These are phyloP conservation scores for Myotis vivesi DNA, from an alignment of 2,797 vertebrate genomes.

Conservation along the genomic window DNA sequence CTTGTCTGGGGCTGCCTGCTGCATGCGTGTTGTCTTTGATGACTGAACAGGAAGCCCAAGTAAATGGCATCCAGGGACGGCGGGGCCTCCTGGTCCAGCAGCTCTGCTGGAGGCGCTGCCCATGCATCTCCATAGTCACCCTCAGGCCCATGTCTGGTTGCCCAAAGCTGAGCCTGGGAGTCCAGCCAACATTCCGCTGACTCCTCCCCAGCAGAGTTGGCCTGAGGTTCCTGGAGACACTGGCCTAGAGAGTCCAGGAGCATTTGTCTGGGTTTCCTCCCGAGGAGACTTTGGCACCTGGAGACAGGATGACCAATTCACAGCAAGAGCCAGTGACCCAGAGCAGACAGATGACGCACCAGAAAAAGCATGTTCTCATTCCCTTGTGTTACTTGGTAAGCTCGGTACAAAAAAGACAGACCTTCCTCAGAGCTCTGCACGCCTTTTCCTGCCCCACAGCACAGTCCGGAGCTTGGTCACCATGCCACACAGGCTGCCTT, in stretches of 20 bases:
- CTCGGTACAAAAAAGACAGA: too few relatives aligned
- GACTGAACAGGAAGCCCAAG: neutral
- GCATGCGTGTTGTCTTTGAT: neutral
- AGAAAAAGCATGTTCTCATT: neutral
- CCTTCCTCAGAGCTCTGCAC: neutral
- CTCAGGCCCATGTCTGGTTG: neutral
- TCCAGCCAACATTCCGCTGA: neutral
- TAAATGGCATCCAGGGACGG: neutral
- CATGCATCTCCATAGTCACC: neutral
- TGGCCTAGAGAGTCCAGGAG: neutral
- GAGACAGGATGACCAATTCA: neutral
- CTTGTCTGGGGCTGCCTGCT: neutral
- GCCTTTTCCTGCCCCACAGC: neutral
- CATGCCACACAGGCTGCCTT: fast-evolving
- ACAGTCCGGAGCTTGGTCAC: fast-evolving
- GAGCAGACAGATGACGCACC: neutral
- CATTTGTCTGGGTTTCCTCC: neutral
- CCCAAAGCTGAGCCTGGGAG: neutral
- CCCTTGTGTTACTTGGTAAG: neutral
- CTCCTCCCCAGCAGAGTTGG: neutral
- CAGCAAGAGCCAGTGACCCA: neutral
- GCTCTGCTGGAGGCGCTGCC: neutral
- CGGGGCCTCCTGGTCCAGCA: neutral
- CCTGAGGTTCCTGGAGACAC: neutral
- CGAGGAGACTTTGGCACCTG: neutral